These are phyloP conservation scores for Podarcis siculus DNA, from an alignment of 2,797 vertebrate species.

Conservation along the genomic window DNA sequence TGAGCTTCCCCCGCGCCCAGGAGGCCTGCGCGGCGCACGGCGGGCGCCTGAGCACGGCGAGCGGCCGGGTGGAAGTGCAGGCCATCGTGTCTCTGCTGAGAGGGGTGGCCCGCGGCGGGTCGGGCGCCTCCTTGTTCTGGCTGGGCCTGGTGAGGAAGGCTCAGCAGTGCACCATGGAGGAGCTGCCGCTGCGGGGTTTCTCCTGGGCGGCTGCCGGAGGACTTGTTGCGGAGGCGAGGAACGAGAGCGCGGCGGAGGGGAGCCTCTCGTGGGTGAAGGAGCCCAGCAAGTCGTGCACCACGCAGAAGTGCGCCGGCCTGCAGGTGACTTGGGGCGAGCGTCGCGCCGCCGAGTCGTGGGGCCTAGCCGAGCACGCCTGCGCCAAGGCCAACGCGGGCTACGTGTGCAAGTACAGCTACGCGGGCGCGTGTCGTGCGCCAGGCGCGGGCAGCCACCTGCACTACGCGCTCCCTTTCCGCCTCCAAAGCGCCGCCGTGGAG, in stretches of 20 bases:
- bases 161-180: constrained; percentile 66
- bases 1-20: constrained; percentile 53
- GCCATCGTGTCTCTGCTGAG: constrained; percentile 66
- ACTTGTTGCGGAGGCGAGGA: not conserved
- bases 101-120: not conserved
- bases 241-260: constrained; percentile 2
- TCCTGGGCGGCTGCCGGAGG: constrained; percentile 71
- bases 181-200: constrained; percentile 81
- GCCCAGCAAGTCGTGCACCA: constrained; percentile 75
- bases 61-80: constrained; percentile 61
- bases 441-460: constrained; percentile 50
- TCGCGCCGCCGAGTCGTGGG: constrained; percentile 55
- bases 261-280: constrained; percentile 76
- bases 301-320: constrained; percentile 77
- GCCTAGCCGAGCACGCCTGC: constrained; percentile 76
- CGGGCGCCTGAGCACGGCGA: constrained; percentile 76
- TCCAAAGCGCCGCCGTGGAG: constrained; percentile 56
- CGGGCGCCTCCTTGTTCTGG: constrained; percentile 75
- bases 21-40: constrained; percentile 56
- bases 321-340: constrained; percentile 26
- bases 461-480: constrained; percentile 68
- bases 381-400: constrained; percentile 66
- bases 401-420: constrained; percentile 80
- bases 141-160: constrained; percentile 79
- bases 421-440: constrained; percentile 60